Conservation (phyloP, 2,888 invertebrate species). For the Xylocampa areola region DNA sequence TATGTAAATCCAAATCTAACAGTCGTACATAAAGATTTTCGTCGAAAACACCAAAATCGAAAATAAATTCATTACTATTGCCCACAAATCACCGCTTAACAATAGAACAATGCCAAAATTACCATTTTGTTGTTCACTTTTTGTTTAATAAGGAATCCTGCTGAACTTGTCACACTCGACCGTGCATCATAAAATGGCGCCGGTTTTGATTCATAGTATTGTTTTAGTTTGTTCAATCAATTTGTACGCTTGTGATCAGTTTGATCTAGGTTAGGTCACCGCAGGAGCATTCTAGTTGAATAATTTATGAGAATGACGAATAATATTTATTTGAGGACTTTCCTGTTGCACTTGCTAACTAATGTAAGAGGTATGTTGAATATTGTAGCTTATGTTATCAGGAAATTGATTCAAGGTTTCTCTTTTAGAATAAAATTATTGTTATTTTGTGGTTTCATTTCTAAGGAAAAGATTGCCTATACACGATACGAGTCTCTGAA, state of each 20-base stretch:
- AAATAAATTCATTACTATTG: conserved; percentile 53
- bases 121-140: conserved; percentile 50
- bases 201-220: conserved; percentile 46
- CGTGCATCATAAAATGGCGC: conserved; percentile 51
- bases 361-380: no score
- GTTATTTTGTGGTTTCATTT: neutral
- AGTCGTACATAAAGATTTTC: conserved; percentile 33
- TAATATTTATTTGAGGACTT: conserved; percentile 54
- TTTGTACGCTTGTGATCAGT: conserved; percentile 64
- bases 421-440: conserved; percentile 1
- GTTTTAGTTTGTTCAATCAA: conserved; percentile 54
- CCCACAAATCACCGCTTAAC: conserved; percentile 49
- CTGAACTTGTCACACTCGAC: conserved; percentile 42
- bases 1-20: conserved; percentile 26
- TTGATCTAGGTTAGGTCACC: conserved; percentile 70
- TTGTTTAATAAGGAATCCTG: conserved; percentile 58
- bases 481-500: neutral
- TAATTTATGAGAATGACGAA: conserved; percentile 67
- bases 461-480: neutral
- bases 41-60: conserved; percentile 39
- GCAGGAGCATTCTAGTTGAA: conserved; percentile 61
- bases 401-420: conserved; percentile 21
- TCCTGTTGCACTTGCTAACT: conserved; percentile 54
- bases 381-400: conserved; percentile 17
- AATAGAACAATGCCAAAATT: conserved; percentile 62